A percentile compares a stretch with the other conserved stretches of the same genome.
Conservation (phyloP, 2,113 vertebrate species). For the Notechis scutatus region DNA sequence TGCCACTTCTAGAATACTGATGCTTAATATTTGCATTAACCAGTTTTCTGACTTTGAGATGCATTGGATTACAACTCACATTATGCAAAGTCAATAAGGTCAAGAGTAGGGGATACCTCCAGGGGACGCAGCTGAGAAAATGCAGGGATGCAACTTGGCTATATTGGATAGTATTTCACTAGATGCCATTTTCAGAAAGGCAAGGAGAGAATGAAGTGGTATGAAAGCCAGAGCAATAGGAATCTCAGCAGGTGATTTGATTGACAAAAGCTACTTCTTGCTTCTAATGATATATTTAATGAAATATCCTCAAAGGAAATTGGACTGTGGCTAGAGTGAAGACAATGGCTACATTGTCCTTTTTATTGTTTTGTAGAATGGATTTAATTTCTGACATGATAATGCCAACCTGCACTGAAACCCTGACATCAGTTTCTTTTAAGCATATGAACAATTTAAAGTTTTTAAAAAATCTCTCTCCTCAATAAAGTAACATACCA, state of each 20-base stretch:
- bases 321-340: background rate
- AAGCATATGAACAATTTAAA: background rate
- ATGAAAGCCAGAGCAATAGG: background rate
- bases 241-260: background rate
- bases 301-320: background rate
- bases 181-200: background rate
- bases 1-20: conserved; percentile 55
- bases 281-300: background rate
- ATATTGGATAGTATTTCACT: background rate
- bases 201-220: background rate
- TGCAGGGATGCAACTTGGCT: too few relatives aligned
- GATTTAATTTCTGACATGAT: background rate
- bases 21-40: conserved; percentile 65
- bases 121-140: conserved; percentile 7
- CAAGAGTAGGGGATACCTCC: background rate
- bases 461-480: background rate
- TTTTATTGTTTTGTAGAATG: background rate
- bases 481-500: background rate
- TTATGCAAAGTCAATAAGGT: background rate
- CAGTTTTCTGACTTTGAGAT: conserved; percentile 47
- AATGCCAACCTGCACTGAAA: background rate
- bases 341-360: background rate
- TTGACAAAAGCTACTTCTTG: background rate
- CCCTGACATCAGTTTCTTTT: background rate
- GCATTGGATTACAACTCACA: background rate